These are phyloP conservation scores for Sternarchorhynchus goeldii DNA, from an alignment of 2,797 vertebrate genomes.

Conservation along the genomic window DNA sequence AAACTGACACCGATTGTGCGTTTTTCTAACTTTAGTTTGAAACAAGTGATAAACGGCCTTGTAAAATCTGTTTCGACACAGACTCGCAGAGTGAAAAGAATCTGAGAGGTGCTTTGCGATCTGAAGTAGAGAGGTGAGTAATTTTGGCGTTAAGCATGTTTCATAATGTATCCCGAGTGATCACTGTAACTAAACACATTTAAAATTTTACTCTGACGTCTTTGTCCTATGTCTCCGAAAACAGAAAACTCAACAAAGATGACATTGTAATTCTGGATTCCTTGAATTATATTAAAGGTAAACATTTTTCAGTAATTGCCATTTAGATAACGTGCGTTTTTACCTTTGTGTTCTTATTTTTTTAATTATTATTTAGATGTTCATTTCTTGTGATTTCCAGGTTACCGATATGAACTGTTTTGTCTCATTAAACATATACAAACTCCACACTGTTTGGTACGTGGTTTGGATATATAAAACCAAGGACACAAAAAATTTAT, in stretches of 20 bases:
- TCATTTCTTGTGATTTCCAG: conserved; percentile 59
- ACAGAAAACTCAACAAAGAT: conserved; percentile 81
- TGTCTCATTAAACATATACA: conserved; percentile 84
- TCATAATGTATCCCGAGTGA: no score
- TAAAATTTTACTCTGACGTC: neutral
- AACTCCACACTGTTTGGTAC: conserved; percentile 83
- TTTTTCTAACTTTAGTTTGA: neutral
- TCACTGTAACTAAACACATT: neutral
- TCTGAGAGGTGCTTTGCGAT: conserved; percentile 75
- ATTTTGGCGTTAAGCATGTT: neutral
- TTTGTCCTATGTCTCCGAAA: conserved; percentile 16
- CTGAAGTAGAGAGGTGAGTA: conserved; percentile 82
- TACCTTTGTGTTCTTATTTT: neutral
- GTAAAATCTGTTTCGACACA: conserved; percentile 52
- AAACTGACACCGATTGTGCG: neutral
- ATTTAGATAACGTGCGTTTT: neutral
- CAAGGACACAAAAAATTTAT: neutral
- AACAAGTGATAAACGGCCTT: neutral
- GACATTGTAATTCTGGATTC: conserved; percentile 83
- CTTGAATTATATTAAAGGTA: conserved; percentile 88
- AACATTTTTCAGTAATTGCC: conserved; percentile 13
- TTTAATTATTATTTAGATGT: neutral
- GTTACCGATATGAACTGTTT: conserved; percentile 85
- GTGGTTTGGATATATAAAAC: conserved; percentile 33
- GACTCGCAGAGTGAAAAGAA: conserved; percentile 82